phyloP scores from a whole-genome alignment of 1,140 invertebrate genomes.

The Dinoponera quadriceps region DNA sequence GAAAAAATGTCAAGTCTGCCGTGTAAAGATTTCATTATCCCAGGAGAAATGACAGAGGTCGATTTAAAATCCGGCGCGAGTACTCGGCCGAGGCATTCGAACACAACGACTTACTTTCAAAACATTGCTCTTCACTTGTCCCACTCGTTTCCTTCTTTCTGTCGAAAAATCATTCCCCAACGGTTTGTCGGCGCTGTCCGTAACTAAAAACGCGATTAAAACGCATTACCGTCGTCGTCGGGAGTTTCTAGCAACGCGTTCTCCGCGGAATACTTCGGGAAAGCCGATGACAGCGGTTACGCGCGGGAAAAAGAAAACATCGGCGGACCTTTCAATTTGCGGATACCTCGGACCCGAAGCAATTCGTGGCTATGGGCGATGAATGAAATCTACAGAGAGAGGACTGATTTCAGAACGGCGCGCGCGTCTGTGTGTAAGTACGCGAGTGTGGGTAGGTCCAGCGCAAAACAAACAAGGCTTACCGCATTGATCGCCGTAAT shows the following conservation, averaged over 20 bases:
- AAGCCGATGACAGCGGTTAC: conserved; percentile 60
- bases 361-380: conserved; percentile 62
- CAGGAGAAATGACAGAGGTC: not conserved
- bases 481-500: conserved; percentile 82
- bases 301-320: conserved; percentile 44
- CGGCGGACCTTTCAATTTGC: conserved; percentile 40
- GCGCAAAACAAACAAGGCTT: conserved; percentile 81
- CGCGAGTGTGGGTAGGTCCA: conserved; percentile 68
- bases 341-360: conserved; percentile 51
- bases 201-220: conserved; percentile 31
- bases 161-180: conserved; percentile 11
- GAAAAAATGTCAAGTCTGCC: not conserved
- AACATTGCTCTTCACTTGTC: not conserved
- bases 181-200: not conserved
- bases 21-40: not conserved
- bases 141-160: not conserved
- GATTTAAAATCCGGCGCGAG: not conserved
- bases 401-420: conserved; percentile 69
- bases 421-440: conserved; percentile 35
- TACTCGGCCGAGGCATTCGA: not conserved
- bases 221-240: not conserved
- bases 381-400: conserved; percentile 74
- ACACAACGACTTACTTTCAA: not conserved
- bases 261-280: conserved; percentile 34
- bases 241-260: conserved; percentile 41